phyloP scores from a whole-genome alignment of 2,113 vertebrate genomes.

The Pampusana beccarii region DNA sequence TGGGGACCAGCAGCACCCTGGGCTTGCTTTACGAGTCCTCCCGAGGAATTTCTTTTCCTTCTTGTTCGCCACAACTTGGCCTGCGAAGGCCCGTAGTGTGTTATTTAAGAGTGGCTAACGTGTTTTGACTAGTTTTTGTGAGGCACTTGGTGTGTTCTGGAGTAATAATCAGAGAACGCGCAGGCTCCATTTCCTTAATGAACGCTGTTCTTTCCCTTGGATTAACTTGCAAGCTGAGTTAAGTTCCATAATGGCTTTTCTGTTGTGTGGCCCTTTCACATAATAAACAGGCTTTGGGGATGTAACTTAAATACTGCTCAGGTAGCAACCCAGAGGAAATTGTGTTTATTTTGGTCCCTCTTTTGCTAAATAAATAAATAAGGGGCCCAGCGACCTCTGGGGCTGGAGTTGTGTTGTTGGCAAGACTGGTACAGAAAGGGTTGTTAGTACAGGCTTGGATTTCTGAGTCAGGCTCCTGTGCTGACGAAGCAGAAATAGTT shows the following conservation, averaged over 20 bases:
- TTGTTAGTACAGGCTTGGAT: neutral
- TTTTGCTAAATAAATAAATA: neutral
- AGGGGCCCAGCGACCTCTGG: neutral
- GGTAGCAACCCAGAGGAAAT: neutral
- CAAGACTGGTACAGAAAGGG: neutral
- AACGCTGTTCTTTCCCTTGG: neutral
- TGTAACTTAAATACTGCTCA: neutral
- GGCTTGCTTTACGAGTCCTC: neutral
- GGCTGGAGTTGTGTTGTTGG: neutral
- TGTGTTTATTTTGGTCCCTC: neutral
- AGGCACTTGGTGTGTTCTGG: conserved; percentile 14
- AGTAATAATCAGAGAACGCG: neutral
- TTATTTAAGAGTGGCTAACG: neutral
- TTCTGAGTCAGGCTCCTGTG: neutral
- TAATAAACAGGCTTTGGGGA: neutral
- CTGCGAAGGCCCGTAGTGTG: neutral
- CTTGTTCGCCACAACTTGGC: neutral
- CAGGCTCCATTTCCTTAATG: conserved; percentile 1
- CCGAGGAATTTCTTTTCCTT: neutral
- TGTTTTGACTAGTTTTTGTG: conserved; percentile 45
- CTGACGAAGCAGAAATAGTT: conserved; percentile 22
- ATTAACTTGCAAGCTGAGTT: neutral
- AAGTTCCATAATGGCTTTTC: conserved; percentile 1
- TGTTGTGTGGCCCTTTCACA: neutral
- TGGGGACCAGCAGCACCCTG: neutral